phyloP scores from a whole-genome alignment of 1,140 invertebrate genomes.

The fruit fly (Drosophila melanogaster) region Release_6_plus_ISO1_MT NT_033779.5:9277001-9277500 shows the following conservation, averaged over 20 bases:
- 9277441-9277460: no score
- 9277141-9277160: constrained; percentile 42
- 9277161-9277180: constrained; percentile 28
- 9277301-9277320: constrained; percentile 71
- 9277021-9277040: constrained; percentile 11
- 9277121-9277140: constrained; percentile 67
- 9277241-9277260: constrained; percentile 34
- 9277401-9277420: not conserved
- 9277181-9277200: constrained; percentile 39
- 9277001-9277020: constrained; percentile 1
- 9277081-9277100: constrained; percentile 25
- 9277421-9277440: not conserved
- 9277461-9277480: no score
- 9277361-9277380: constrained; percentile 20
- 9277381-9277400: constrained; percentile 41
- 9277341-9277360: constrained; percentile 68
- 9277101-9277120: constrained; percentile 43
- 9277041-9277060: constrained; percentile 16
- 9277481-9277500: no score
- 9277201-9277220: constrained; percentile 18
- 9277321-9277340: constrained; percentile 80
- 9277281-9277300: constrained; percentile 1
- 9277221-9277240: constrained; percentile 40
- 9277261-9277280: not conserved
- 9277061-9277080: constrained; percentile 5